Evolutionary conservation across 2,797 vertebrate species (phyloP).

Genomic region (Molossus alvarezi): DNA sequence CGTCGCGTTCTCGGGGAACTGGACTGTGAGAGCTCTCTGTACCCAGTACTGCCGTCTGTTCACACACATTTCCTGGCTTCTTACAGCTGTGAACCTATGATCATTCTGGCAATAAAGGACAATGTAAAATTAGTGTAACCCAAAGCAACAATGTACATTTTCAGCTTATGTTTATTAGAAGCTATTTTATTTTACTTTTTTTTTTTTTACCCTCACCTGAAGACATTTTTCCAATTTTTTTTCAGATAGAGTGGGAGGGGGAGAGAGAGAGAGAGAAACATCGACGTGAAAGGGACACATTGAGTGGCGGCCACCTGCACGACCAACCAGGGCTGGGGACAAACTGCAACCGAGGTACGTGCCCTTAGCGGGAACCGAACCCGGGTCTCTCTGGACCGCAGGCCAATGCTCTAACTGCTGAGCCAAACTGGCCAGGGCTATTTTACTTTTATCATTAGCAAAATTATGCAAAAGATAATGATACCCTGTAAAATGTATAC

Average conservation of each 20-base stretch:
- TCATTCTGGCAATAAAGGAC: not conserved
- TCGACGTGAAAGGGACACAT: too few species aligned
- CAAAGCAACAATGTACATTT: not conserved
- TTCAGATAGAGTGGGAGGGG: too few species aligned
- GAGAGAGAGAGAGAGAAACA: too few species aligned
- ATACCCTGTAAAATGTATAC: not conserved
- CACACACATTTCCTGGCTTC: not conserved
- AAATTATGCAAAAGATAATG: not conserved
- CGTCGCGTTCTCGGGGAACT: rapidly evolving
- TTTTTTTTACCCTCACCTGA: too few species aligned
- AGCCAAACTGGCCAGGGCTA: too few species aligned
- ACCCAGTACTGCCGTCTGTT: not conserved
- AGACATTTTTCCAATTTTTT: too few species aligned
- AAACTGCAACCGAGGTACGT: too few species aligned
- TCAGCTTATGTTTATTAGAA: not conserved
- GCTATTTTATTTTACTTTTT: not conserved
- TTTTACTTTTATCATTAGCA: not conserved
- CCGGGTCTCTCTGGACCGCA: too few species aligned
- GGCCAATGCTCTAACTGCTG: too few species aligned
- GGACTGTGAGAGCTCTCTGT: not conserved
- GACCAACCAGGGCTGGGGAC: too few species aligned
- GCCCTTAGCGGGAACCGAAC: too few species aligned
- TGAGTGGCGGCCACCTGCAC: too few species aligned
- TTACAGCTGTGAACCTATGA: not conserved
- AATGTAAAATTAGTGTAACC: not conserved